Base-by-base conservation (phyloP, 1,140 invertebrate genomes). In the Papilio helenus region DNA sequence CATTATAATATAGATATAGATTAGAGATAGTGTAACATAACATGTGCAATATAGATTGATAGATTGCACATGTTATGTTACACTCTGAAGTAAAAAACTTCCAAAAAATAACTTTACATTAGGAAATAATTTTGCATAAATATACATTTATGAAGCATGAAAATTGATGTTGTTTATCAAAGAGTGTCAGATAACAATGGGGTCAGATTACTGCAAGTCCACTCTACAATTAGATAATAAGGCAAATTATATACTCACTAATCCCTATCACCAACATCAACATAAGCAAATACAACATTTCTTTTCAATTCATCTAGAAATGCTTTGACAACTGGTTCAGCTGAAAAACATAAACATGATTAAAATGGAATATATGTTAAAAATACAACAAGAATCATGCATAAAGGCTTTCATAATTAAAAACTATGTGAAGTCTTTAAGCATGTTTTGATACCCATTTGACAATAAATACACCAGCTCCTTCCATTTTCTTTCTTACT, bases 221-320 rank as follows among this genome's bases (percentile, higher is more conserved):
- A 39, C 7, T 39, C 8, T 58, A 58, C n/a, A 10, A 49, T 2
- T 16, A 55, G 7, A 55, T 58, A 34, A 44, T 23, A 39, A 79
- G 46, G 74, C 2, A 81, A 78, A 46, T 16, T 0, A 46, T 46
- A 81, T 88, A 95, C 95, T 96, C 95, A 97, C 96, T 93, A 95
- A 71, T 94, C 82, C 78, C 96, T 93, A 84, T 97, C 96, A 23
- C 97, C 97, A 82, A 97, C 97, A 93, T 97, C 96, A 1, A 97
- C 96, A 90, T 96, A 95, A 55, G 96, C 94, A 92, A 97, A 97
- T 85, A 96, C 94, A 0, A 95, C 93, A 76, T 95, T 91, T 65
- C 95, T 95, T 18, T 96, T 90, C 18, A 95, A 90, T 80, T 94
- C 92, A 85, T 94, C 91, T 9, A 97, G 83, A 79, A 93, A 96